These are phyloP conservation scores for Leucophenga montana DNA, from an alignment of 2,888 invertebrate genomes.

Conservation along the genomic window DNA sequence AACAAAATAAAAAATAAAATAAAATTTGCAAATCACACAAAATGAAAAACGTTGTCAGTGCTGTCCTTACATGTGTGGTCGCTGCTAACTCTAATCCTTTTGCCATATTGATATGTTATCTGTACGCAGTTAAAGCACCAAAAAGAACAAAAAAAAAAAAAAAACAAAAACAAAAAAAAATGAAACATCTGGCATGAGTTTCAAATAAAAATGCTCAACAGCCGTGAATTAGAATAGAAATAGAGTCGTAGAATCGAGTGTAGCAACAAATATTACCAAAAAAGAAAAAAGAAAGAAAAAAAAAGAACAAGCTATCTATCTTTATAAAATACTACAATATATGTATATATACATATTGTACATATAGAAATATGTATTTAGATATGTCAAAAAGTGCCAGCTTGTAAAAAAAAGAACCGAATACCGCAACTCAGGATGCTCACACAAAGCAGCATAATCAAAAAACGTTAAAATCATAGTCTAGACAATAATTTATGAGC, in stretches of 20 bases:
- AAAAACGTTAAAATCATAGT: constrained; percentile 73
- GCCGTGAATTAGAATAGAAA: too few species aligned
- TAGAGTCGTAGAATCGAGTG: too few species aligned
- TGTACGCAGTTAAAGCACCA: constrained; percentile 52
- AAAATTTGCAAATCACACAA: constrained; percentile 35
- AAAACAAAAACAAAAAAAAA: too few species aligned
- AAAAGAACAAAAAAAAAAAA: too few species aligned
- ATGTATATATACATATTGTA: too few species aligned
- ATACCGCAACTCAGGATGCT: constrained; percentile 2
- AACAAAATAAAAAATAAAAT: constrained; percentile 47
- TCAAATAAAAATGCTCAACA: constrained; percentile 9
- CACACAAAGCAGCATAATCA: constrained; percentile 60
- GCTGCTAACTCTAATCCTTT: constrained; percentile 66
- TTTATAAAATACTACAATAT: too few species aligned
- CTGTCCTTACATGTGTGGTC: constrained; percentile 8
- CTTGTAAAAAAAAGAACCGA: constrained; percentile 1
- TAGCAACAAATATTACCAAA: constrained; percentile 6
- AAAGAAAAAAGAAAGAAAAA: constrained; percentile 7
- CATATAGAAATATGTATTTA: not conserved
- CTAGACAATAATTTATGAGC: constrained; percentile 72
- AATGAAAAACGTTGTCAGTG: constrained; percentile 14
- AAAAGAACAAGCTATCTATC: not conserved
- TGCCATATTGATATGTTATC: constrained; percentile 67
- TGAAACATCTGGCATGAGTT: constrained; percentile 57
- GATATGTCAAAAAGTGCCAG: not conserved